Evolutionary conservation across 2,888 invertebrate genomes (phyloP).

Genomic region (Carcina quercana): DNA sequence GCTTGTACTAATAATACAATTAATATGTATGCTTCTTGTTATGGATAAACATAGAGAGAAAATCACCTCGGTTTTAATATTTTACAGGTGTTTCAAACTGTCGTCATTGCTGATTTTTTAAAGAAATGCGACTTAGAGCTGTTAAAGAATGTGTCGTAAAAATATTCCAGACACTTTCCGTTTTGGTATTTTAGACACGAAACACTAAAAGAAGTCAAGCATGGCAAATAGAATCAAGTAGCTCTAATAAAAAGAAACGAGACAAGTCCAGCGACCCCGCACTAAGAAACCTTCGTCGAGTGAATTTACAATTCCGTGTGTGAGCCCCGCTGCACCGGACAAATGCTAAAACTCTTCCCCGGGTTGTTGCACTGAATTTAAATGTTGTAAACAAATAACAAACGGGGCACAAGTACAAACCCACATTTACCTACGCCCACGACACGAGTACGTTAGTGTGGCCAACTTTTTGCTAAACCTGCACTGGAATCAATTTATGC

Average conservation of each 20-base stretch:
- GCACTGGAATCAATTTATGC: constrained; percentile 23
- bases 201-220: no score
- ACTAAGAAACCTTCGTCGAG: constrained; percentile 51
- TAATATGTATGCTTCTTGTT: no score
- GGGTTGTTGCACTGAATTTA: constrained; percentile 49
- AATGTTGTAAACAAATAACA: constrained; percentile 46
- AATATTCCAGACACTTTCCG: no score
- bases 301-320: constrained; percentile 66
- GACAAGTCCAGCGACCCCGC: constrained; percentile 28
- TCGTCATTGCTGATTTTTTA: no score
- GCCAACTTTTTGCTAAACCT: constrained; percentile 26
- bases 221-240: no score
- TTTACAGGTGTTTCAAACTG: no score
- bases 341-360: constrained; percentile 63
- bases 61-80: no score
- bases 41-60: no score
- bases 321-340: constrained; percentile 56
- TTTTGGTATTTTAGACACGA: no score
- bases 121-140: no score
- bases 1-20: no score
- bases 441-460: constrained; percentile 12
- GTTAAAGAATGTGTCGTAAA: no score
- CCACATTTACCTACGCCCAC: constrained; percentile 1
- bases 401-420: constrained; percentile 24
- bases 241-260: constrained; percentile 19